Percentiles rank a stretch among this genome's conserved stretches.
Evolutionary conservation across 2,888 invertebrate species (phyloP).

Genomic region (Microctonus hyperodae): DNA sequence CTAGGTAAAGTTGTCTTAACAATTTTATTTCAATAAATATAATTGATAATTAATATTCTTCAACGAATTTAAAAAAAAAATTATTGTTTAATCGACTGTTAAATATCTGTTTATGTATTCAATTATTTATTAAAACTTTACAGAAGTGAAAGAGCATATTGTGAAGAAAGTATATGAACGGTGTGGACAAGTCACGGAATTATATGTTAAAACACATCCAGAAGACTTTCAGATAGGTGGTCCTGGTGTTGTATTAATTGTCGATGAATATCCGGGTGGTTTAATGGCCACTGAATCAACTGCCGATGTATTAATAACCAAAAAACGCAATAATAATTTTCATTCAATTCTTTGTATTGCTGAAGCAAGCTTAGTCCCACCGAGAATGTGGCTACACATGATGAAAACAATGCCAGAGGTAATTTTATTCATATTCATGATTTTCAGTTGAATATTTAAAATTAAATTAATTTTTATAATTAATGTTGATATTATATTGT

Average conservation of each 20-base stretch:
- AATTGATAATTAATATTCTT: too few relatives aligned
- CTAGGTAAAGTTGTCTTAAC: too few relatives aligned
- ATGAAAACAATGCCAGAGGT: constrained; percentile 54
- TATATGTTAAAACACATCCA: constrained; percentile 63
- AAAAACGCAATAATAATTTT: constrained; percentile 66
- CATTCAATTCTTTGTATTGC: constrained; percentile 73
- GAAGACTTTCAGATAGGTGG: constrained; percentile 68
- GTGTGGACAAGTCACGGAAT: constrained; percentile 65
- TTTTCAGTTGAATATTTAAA: constrained; percentile 1
- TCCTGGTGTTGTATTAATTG: constrained; percentile 68
- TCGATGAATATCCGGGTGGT: constrained; percentile 73
- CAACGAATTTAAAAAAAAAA: too few relatives aligned
- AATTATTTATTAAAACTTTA: constrained; percentile 38
- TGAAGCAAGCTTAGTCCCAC: constrained; percentile 66
- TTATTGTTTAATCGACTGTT: constrained; percentile 10
- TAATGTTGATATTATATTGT: too few relatives aligned
- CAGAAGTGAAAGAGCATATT: constrained; percentile 68
- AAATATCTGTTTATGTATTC: background rate
- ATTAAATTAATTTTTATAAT: too few relatives aligned
- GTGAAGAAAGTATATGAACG: constrained; percentile 69
- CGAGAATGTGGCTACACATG: constrained; percentile 63
- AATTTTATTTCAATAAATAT: too few relatives aligned
- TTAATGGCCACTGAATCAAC: constrained; percentile 66
- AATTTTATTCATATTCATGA: constrained; percentile 21
- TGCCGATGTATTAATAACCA: constrained; percentile 63